These are phyloP conservation scores for Cottoperca gobio DNA, from an alignment of 2,797 vertebrate genomes.

Conservation along the genomic window DNA sequence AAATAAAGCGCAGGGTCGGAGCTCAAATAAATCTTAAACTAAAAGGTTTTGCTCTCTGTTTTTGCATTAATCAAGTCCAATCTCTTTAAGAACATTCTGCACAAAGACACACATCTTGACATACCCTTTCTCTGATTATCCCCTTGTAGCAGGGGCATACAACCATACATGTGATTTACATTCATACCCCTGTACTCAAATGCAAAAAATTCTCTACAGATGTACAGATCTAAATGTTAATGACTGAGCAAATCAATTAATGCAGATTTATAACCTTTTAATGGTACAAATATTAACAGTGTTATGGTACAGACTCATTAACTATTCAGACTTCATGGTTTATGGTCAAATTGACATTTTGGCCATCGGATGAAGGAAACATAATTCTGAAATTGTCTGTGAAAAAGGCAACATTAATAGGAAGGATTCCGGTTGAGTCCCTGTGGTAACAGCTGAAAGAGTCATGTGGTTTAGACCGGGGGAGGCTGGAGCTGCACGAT, in stretches of 20 bases:
- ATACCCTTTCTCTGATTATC: conserved; percentile 1
- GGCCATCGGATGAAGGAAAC: conserved; percentile 34
- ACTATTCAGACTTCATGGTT: conserved; percentile 25
- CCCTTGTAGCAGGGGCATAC: not conserved
- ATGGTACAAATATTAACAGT: conserved; percentile 36
- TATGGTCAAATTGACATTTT: conserved; percentile 34
- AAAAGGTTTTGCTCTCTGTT: not conserved
- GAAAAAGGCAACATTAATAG: conserved; percentile 56
- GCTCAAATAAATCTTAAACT: not conserved
- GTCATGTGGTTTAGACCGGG: conserved; percentile 34
- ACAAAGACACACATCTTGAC: conserved; percentile 23
- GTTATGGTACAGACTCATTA: conserved; percentile 18
- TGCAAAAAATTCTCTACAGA: conserved; percentile 37
- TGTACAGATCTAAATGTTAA: conserved; percentile 56
- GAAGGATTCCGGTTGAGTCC: conserved; percentile 51
- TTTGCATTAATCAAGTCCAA: not conserved
- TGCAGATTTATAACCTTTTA: conserved; percentile 57
- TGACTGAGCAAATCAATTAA: conserved; percentile 61
- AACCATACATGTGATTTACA: conserved; percentile 15
- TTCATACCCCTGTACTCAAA: conserved; percentile 24
- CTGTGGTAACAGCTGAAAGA: conserved; percentile 55
- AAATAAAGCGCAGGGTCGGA: not conserved
- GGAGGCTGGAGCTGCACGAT: conserved; percentile 35
- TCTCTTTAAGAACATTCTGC: not conserved
- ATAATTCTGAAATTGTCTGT: conserved; percentile 58